A percentile compares a stretch with the other conserved stretches of the same genome.
phyloP scores from a whole-genome alignment of 2,797 vertebrate species.

The Sebastes trivittatus region DNA sequence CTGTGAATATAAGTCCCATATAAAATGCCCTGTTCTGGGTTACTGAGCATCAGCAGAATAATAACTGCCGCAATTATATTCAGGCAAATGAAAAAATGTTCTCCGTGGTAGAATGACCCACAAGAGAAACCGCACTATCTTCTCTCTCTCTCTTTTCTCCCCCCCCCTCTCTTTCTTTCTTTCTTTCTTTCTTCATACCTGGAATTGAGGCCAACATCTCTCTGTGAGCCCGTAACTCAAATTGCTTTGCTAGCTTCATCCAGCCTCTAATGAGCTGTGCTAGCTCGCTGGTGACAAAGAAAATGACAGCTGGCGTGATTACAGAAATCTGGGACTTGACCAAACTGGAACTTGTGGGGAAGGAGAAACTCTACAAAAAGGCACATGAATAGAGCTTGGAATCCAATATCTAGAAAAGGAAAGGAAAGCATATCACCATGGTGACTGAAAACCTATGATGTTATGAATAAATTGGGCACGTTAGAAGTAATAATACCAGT shows the following conservation, averaged over 20 bases:
- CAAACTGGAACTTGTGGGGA: constrained; percentile 31
- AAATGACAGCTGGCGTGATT: constrained; percentile 48
- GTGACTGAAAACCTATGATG: constrained; percentile 3
- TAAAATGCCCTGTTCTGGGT: constrained; percentile 31
- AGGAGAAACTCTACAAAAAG: constrained; percentile 1
- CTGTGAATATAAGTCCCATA: constrained; percentile 27
- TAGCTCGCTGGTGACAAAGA: constrained; percentile 38
- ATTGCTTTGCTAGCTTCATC: constrained; percentile 37
- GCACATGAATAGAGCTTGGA: background rate
- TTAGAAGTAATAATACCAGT: background rate
- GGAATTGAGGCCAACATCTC: constrained; percentile 27
- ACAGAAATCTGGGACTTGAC: constrained; percentile 44
- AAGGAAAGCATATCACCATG: background rate
- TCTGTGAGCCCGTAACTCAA: constrained; percentile 10
- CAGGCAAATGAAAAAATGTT: constrained; percentile 52
- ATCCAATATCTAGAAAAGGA: background rate
- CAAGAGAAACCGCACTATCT: background rate
- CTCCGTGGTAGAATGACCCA: constrained; percentile 16
- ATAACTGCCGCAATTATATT: constrained; percentile 53
- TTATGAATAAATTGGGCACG: background rate
- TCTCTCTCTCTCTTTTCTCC: background rate
- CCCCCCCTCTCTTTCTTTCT: background rate
- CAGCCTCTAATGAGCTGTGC: constrained; percentile 55
- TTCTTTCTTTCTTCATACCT: constrained; percentile 3
- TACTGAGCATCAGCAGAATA: constrained; percentile 45